phyloP scores from a whole-genome alignment of 2,113 vertebrate genomes.

The Podarcis muralis region DNA sequence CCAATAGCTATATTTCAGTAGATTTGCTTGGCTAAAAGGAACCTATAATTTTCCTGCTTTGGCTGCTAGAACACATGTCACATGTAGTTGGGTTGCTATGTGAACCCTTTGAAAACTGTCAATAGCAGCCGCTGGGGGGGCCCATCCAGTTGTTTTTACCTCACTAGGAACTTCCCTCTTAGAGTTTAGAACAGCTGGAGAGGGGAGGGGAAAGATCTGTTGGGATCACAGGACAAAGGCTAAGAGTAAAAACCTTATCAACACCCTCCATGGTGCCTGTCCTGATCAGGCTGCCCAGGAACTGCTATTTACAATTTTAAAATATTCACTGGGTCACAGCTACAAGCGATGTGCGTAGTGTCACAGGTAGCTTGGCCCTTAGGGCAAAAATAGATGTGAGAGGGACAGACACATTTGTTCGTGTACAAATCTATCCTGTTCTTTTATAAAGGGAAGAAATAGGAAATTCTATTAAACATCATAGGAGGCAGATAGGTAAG shows the following conservation, averaged over 20 bases:
- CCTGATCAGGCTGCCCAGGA: neutral
- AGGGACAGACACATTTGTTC: neutral
- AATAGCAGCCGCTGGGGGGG: too few relatives aligned
- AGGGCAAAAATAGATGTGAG: neutral
- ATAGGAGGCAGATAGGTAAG: neutral
- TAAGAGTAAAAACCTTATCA: neutral
- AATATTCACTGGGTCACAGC: neutral
- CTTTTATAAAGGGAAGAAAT: neutral
- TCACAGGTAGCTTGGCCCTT: neutral
- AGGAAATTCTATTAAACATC: neutral
- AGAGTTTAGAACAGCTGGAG: neutral
- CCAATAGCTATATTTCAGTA: neutral
- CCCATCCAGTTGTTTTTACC: neutral
- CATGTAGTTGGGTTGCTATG: too few relatives aligned
- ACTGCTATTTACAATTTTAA: neutral
- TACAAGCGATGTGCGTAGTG: neutral
- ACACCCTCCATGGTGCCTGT: too few relatives aligned
- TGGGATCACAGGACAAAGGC: neutral
- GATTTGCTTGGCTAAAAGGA: neutral
- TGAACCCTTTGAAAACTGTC: too few relatives aligned
- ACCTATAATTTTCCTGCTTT: too few relatives aligned
- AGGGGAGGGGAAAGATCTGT: neutral
- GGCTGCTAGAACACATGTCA: too few relatives aligned
- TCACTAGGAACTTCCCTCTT: neutral
- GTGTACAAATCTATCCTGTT: neutral